Evolutionary conservation across 2,888 invertebrate genomes (phyloP), one percentile per base, ranked within the genome.

Genomic region (Thera obeliscata): DNA sequence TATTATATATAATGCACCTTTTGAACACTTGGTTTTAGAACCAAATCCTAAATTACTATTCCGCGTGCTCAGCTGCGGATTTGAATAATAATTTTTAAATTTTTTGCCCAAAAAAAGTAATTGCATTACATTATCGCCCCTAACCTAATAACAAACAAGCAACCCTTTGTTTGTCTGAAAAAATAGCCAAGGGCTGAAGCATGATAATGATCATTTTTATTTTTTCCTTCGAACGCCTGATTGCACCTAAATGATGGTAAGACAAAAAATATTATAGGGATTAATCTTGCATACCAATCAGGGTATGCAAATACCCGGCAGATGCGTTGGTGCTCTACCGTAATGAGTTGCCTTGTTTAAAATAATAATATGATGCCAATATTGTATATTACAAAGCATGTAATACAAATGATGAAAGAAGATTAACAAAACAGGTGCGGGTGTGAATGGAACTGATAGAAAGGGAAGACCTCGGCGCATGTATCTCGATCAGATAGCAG

Each of bases 91-190:
- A 91, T 83, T 89, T 87, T 85, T 82, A 78, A 71, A 72, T 55
- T 87, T 88, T 90, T 89, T 88, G 82, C 70, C 60, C 71, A 83
- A 87, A 88, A 90, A 91, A 88, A 87, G 81, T 92, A 89, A 92
- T 93, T 93, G 91, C 91, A 91, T 92, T 87, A 89, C 87, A 92
- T 93, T 93, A 92, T 92, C 93, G 91, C 93, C 92, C 93, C 93
- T 87, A 88, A 91, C 90, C 88, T 87, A 90, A 92, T 92, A 93
- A 89, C 89, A 91, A 91, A 91, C 87, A 90, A 87, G 85, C 89
- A 88, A 89, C 93, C 92, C 89, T 90, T 93, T 92, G 90, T 93
- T 91, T 89, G 87, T 88, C 91, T 91, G 91, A 93, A 93, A 93
- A 84, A 93, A 93, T 87, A 87, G 93, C 93, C 85, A 88, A 93